A percentile compares a stretch with the other conserved stretches of the same genome.
phyloP scores from a whole-genome alignment of 2,888 invertebrate genomes.

The Hypercompe scribonia region DNA sequence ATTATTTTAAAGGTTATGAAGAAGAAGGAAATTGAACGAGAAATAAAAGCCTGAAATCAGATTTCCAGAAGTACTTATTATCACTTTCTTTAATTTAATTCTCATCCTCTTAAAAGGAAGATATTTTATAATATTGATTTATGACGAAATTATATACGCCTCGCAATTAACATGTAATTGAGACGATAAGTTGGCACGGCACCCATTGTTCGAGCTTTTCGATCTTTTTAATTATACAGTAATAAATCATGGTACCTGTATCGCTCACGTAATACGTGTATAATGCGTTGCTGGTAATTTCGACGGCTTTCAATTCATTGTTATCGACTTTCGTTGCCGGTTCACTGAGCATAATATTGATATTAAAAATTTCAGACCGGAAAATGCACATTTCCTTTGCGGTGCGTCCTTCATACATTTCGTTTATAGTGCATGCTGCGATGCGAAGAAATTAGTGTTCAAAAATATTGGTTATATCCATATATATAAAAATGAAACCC shows the following conservation, averaged over 20 bases:
- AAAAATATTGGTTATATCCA: too few species aligned
- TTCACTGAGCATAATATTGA: not conserved
- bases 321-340: not conserved
- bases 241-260: not conserved
- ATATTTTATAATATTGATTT: slow-evolving; percentile 1
- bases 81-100: not conserved
- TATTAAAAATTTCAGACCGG: not conserved
- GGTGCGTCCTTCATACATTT: not conserved
- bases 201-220: not conserved
- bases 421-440: not conserved
- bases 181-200: not conserved
- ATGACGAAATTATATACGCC: not conserved
- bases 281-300: not conserved
- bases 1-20: not conserved
- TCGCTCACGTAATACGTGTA: not conserved
- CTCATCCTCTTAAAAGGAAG: not conserved
- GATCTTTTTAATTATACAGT: not conserved
- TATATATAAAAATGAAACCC: too few species aligned
- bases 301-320: not conserved
- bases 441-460: too few species aligned
- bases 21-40: not conserved
- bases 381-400: not conserved
- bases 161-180: not conserved
- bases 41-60: not conserved
- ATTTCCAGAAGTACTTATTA: not conserved